Percentiles rank a stretch among this genome's conserved stretches.
Evolutionary conservation across 1,140 invertebrate species (phyloP).

Genomic region (Leptinotarsa lineolata): DNA sequence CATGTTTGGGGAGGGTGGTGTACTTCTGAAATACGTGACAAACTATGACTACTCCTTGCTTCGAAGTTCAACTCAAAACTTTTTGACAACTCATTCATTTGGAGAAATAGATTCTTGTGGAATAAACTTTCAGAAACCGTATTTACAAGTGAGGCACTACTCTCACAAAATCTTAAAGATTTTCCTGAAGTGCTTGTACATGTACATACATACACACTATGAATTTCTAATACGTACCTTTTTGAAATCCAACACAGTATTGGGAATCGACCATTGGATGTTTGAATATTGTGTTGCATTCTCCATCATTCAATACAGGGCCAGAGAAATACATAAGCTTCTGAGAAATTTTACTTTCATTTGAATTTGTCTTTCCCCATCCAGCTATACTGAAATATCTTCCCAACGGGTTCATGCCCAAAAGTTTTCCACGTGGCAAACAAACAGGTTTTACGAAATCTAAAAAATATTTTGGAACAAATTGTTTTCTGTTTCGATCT

Average conservation of each 20-base stretch:
- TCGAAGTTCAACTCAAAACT: too few relatives aligned
- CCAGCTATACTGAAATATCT: constrained; percentile 32
- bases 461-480: constrained; percentile 12
- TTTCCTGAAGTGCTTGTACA: too few relatives aligned
- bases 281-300: constrained; percentile 25
- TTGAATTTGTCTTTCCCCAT: constrained; percentile 33
- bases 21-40: too few relatives aligned
- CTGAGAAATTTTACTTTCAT: background rate
- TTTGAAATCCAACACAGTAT: constrained; percentile 25
- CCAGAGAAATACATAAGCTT: constrained; percentile 36
- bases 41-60: too few relatives aligned
- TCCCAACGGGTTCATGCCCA: constrained; percentile 36
- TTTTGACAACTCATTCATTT: too few relatives aligned
- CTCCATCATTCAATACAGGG: constrained; percentile 28
- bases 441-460: constrained; percentile 40
- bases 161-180: too few relatives aligned
- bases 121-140: too few relatives aligned
- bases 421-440: constrained; percentile 28
- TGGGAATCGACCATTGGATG: constrained; percentile 15
- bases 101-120: too few relatives aligned
- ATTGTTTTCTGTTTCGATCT: too few relatives aligned
- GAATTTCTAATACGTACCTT: background rate
- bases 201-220: too few relatives aligned
- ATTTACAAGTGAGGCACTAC: too few relatives aligned
- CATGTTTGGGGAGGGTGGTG: too few relatives aligned